Evolutionary conservation across 2,797 vertebrate genomes (phyloP).

Genomic region (Mormyrops boulengeri): DNA sequence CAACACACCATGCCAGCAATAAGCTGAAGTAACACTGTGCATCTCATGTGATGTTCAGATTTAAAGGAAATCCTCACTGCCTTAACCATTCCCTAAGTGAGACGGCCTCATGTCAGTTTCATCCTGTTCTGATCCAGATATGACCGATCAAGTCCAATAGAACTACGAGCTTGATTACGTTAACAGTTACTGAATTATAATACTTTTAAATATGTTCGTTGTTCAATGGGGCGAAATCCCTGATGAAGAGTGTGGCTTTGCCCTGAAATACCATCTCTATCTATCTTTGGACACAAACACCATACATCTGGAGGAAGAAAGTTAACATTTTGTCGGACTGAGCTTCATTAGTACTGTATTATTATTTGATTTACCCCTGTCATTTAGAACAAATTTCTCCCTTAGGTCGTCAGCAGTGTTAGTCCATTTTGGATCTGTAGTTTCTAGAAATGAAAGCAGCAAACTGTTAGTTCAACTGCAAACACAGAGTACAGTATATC

Average conservation of each 20-base stretch:
- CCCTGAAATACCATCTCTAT: background rate
- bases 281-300: background rate
- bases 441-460: conserved; percentile 42
- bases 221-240: background rate
- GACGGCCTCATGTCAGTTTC: background rate
- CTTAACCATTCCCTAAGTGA: background rate
- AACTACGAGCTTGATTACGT: background rate
- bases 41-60: background rate
- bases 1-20: background rate
- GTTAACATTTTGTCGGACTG: background rate
- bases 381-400: conserved; percentile 51
- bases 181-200: background rate
- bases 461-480: conserved; percentile 24
- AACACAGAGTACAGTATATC: conserved; percentile 7
- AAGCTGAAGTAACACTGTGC: background rate
- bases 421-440: conserved; percentile 35
- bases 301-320: background rate
- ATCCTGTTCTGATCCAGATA: background rate
- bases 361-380: conserved; percentile 52
- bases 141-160: background rate
- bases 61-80: background rate
- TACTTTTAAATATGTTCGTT: background rate
- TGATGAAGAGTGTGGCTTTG: background rate
- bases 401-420: conserved; percentile 25
- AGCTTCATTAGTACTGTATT: conserved; percentile 1